Percentiles rank a stretch among this genome's conserved stretches.
Evolutionary conservation across 2,888 invertebrate species (phyloP).

Genomic region (Thelaira solivaga): DNA sequence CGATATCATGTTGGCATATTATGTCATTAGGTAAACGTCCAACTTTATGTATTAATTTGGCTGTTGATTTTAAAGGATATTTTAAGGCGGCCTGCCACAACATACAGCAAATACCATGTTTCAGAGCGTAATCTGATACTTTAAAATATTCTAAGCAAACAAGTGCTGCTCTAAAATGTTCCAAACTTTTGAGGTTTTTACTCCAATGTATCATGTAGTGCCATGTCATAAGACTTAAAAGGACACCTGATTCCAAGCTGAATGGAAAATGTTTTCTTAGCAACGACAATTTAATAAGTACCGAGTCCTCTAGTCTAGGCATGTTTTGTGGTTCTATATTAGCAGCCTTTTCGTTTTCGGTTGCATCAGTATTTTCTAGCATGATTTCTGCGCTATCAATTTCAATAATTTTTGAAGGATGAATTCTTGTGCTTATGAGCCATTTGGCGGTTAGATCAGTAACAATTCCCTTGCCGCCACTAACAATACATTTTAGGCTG

Average conservation of each 20-base stretch:
- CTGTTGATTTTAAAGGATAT: conserved; percentile 85
- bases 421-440: conserved; percentile 85
- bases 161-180: conserved; percentile 84
- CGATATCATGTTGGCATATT: conserved; percentile 87
- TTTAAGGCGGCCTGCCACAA: conserved; percentile 94
- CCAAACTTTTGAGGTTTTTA: conserved; percentile 83
- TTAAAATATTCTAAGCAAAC: conserved; percentile 80
- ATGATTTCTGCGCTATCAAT: conserved; percentile 67
- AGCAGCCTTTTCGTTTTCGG: conserved; percentile 22
- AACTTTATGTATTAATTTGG: conserved; percentile 87
- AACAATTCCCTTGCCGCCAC: conserved; percentile 87
- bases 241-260: conserved; percentile 86
- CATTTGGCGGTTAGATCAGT: conserved; percentile 93
- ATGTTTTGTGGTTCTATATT: conserved; percentile 38
- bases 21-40: conserved; percentile 92
- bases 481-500: conserved; percentile 82
- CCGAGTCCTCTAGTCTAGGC: conserved; percentile 70
- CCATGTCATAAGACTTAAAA: conserved; percentile 93
- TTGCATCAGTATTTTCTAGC: conserved; percentile 24
- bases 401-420: conserved; percentile 81
- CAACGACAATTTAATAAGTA: conserved; percentile 82
- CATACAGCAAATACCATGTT: conserved; percentile 89
- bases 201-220: conserved; percentile 93
- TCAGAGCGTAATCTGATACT: conserved; percentile 75
- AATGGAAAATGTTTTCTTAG: conserved; percentile 89